Evolutionary conservation across 1,140 invertebrate genomes (phyloP).

Genomic region (Eupristina koningsbergeri): DNA sequence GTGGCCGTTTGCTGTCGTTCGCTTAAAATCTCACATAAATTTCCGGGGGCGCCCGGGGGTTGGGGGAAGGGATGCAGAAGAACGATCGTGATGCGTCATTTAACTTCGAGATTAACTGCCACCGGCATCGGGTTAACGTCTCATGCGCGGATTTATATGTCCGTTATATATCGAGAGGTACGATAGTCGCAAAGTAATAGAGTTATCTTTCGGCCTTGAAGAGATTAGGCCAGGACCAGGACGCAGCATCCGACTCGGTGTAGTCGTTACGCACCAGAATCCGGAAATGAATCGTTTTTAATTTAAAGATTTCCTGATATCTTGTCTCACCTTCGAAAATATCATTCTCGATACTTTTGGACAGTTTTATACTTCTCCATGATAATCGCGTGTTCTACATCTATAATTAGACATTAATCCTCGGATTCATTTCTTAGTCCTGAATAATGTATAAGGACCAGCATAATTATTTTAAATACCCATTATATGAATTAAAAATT

Average conservation of each 20-base stretch:
- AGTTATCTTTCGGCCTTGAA: slow-evolving; percentile 20
- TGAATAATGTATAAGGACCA: too few species aligned
- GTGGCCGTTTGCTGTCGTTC: slow-evolving; percentile 44
- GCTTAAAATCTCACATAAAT: slow-evolving; percentile 59
- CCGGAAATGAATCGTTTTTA: slow-evolving; percentile 23
- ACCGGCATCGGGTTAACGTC: slow-evolving; percentile 37
- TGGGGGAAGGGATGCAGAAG: background rate
- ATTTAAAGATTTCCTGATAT: slow-evolving; percentile 13
- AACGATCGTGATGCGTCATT: slow-evolving; percentile 46
- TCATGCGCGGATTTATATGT: slow-evolving; percentile 41
- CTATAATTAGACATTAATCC: background rate
- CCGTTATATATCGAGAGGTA: background rate
- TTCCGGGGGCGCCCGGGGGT: slow-evolving; percentile 18
- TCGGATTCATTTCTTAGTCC: too few species aligned
- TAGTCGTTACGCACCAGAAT: background rate
- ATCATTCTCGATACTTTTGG: background rate
- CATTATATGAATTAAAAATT: too few species aligned
- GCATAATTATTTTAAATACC: too few species aligned
- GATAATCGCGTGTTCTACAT: background rate
- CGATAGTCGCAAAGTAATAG: slow-evolving; percentile 31
- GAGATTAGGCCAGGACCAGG: background rate
- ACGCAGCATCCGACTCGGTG: background rate
- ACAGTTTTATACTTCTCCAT: background rate
- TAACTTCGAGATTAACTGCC: slow-evolving; percentile 50
- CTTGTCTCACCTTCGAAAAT: background rate